These are phyloP conservation scores for Staurois parvus DNA, from an alignment of 2,797 vertebrate genomes.

Conservation along the genomic window DNA sequence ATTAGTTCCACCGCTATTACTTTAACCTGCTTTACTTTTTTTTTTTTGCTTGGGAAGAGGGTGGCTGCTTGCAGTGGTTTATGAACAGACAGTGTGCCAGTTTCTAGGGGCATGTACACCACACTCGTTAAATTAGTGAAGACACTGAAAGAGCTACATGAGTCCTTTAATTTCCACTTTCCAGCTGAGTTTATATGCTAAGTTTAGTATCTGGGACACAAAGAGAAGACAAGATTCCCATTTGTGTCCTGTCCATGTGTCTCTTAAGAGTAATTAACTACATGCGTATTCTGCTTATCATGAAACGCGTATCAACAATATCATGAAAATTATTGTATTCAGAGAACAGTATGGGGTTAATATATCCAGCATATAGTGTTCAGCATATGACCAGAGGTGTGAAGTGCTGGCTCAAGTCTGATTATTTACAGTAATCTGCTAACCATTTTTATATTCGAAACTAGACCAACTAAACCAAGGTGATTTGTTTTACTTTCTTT, in stretches of 20 bases:
- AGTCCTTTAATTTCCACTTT: not conserved
- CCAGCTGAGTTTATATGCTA: not conserved
- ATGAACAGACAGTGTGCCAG: not conserved
- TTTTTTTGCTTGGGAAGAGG: conserved; percentile 52
- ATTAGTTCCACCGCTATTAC: not conserved
- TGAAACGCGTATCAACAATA: no score
- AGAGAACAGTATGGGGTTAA: not conserved
- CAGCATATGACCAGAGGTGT: not conserved
- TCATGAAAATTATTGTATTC: not conserved
- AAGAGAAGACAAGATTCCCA: not conserved
- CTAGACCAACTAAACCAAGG: not conserved
- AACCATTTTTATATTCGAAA: not conserved
- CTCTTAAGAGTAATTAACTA: not conserved
- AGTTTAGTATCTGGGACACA: not conserved
- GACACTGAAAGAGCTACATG: not conserved
- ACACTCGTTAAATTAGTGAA: not conserved
- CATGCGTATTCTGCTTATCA: not conserved
- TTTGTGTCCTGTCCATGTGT: not conserved
- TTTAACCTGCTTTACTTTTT: conserved; percentile 48
- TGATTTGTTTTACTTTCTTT: not conserved
- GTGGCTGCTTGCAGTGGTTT: not conserved
- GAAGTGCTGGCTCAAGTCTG: not conserved
- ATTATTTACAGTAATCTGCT: not conserved
- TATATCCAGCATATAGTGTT: no score
- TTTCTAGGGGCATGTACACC: not conserved